These are phyloP conservation scores for Papilio glaucus DNA, from an alignment of 1,140 invertebrate species.

Conservation along the genomic window DNA sequence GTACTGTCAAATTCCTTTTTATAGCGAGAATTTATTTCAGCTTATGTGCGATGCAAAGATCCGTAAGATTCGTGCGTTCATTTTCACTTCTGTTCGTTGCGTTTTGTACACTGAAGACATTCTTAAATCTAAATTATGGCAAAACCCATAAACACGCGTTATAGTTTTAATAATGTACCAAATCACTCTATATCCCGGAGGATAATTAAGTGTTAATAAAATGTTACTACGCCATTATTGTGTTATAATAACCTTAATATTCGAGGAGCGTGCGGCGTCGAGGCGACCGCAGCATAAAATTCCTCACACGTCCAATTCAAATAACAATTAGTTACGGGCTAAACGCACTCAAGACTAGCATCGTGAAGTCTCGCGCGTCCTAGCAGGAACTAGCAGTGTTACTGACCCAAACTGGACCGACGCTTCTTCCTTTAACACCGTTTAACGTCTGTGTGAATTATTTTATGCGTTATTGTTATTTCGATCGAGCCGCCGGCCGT, in stretches of 20 bases:
- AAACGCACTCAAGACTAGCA: slow-evolving; percentile 44
- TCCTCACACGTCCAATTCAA: slow-evolving; percentile 64
- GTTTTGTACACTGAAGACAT: neutral
- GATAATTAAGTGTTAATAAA: slow-evolving; percentile 33
- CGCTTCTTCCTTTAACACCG: slow-evolving; percentile 3
- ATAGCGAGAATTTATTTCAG: slow-evolving; percentile 43
- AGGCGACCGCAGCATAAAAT: slow-evolving; percentile 44
- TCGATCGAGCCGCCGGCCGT: neutral
- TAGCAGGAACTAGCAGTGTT: slow-evolving; percentile 48
- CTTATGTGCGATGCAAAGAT: neutral
- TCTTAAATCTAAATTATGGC: neutral
- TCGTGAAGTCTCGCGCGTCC: slow-evolving; percentile 1
- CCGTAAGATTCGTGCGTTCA: neutral
- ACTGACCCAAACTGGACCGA: slow-evolving; percentile 27
- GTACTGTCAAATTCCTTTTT: slow-evolving; percentile 53
- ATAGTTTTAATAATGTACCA: slow-evolving; percentile 20
- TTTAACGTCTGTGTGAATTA: slow-evolving; percentile 16
- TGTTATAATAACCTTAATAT: slow-evolving; percentile 58
- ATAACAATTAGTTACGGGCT: slow-evolving; percentile 70
- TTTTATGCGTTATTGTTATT: neutral
- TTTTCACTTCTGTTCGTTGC: neutral
- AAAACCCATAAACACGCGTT: neutral
- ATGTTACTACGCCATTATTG: slow-evolving; percentile 47
- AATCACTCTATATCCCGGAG: neutral
- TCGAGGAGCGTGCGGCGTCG: slow-evolving; percentile 47